Conservation (phyloP, 2,797 vertebrate genomes). For the Novumbra hubbsi region DNA sequence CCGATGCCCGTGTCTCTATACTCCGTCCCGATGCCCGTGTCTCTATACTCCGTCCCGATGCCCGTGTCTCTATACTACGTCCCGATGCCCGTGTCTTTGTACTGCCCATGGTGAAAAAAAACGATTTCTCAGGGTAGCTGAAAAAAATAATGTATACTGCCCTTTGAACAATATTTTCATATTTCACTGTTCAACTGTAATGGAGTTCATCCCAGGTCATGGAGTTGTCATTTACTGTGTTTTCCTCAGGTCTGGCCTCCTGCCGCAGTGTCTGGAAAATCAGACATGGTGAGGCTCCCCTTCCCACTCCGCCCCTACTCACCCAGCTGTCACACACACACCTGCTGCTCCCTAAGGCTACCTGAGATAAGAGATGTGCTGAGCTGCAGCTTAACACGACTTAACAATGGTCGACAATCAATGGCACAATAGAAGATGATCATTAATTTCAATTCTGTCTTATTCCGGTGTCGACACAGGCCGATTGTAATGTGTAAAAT, state of each 20-base stretch:
- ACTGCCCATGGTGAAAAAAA: constrained; percentile 34
- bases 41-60: no score
- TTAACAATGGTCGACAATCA: constrained; percentile 51
- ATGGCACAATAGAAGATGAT: constrained; percentile 29
- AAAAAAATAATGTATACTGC: constrained; percentile 3
- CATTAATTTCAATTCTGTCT: constrained; percentile 50
- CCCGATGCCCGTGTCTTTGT: constrained; percentile 30
- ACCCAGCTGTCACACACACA: constrained; percentile 49
- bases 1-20: no score
- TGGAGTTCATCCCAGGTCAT: constrained; percentile 54
- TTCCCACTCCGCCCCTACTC: constrained; percentile 47
- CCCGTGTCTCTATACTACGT: no score
- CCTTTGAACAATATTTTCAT: constrained; percentile 28
- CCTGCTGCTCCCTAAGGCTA: constrained; percentile 48
- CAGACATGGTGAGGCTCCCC: constrained; percentile 60
- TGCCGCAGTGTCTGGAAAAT: constrained; percentile 83
- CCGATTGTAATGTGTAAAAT: constrained; percentile 32
- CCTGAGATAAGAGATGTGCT: constrained; percentile 55
- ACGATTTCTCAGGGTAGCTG: constrained; percentile 23
- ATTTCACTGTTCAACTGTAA: constrained; percentile 52
- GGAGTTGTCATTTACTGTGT: constrained; percentile 15
- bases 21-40: not conserved
- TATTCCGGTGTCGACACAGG: constrained; percentile 41
- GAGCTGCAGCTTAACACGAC: constrained; percentile 46
- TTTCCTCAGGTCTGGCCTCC: constrained; percentile 69